These are phyloP conservation scores for Notolabrus celidotus DNA, from an alignment of 2,797 vertebrate genomes.

Conservation along the genomic window DNA sequence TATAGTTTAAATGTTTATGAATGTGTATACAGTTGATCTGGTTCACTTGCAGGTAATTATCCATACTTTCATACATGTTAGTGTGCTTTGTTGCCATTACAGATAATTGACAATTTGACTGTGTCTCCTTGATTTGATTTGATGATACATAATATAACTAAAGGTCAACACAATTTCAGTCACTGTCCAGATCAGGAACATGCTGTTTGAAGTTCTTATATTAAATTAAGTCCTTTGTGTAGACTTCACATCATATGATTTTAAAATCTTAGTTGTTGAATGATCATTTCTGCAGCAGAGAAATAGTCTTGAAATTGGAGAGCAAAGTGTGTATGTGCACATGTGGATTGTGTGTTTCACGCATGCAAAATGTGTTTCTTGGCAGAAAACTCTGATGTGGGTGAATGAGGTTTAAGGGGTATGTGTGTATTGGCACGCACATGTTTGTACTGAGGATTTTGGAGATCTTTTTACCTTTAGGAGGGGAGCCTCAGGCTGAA, in stretches of 20 bases:
- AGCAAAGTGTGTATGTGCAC: slow-evolving; percentile 21
- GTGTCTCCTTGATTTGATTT: too few relatives aligned
- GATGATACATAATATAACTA: too few relatives aligned
- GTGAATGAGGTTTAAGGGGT: slow-evolving; percentile 31
- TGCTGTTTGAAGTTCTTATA: too few relatives aligned
- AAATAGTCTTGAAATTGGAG: slow-evolving; percentile 20
- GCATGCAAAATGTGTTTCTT: slow-evolving; percentile 59
- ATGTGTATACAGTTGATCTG: too few relatives aligned
- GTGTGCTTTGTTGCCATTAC: too few relatives aligned
- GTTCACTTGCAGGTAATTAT: too few relatives aligned
- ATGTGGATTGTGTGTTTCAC: slow-evolving; percentile 55
- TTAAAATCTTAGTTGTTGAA: background rate
- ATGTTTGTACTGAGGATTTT: slow-evolving; percentile 40
- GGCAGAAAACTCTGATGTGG: slow-evolving; percentile 48
- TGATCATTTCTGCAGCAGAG: slow-evolving; percentile 23
- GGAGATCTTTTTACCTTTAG: slow-evolving; percentile 52
- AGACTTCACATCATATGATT: background rate
- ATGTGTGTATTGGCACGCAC: background rate
- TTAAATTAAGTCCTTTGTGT: slow-evolving; percentile 3
- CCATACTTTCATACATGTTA: too few relatives aligned
- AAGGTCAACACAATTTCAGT: too few relatives aligned
- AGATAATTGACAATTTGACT: too few relatives aligned
- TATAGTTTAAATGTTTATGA: too few relatives aligned
- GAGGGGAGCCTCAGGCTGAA: slow-evolving; percentile 43
- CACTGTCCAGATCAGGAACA: too few relatives aligned